Evolutionary conservation across 2,888 invertebrate species (phyloP), one percentile per base, ranked within the genome.

Genomic region (Cephus rjabovi): DNA sequence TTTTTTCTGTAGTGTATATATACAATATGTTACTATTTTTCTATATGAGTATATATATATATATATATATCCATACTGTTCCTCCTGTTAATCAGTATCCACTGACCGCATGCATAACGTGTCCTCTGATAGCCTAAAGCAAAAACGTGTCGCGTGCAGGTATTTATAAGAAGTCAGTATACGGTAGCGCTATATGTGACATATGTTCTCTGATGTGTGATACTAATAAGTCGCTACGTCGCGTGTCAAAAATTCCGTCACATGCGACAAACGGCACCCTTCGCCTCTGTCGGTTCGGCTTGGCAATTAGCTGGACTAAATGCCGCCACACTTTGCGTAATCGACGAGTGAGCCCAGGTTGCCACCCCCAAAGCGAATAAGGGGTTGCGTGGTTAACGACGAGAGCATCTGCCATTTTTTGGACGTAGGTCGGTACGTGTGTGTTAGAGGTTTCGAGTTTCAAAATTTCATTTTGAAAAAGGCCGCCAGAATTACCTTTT

Each of bases 301-400:
- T 78, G 80, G 82, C 87, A 89, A 88, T 89, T 89, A 89, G 87
- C 81, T 81, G 82, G 79, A 85, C 89, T 88, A 89, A 89, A 89
- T 87, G 85, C 86, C 86, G 83, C 87, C 86, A 88, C 89, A 88
- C 89, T 89, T 88, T 85, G 83, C 83, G 83, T 86, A 85, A 88
- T 88, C 87, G 86, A 56, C 87, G 86, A 23, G 56, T 23, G 56
- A 56, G 56, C 82, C 34, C 70, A n/a, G 34, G 31, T 74, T 34
- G 34, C 74, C 37, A 74, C 37, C 34, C 37, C 37, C 74, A 30
- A 30, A 6, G 34, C 33, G 34, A 74, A 33, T 12, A 74, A 74
- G 34, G 34, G 37, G 34, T 35, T 34, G 23, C 71, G 34, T 3
- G n/a, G 37, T 34, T 74, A 74, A 74, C 74, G 74, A 74, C 74